A percentile compares a stretch with the other conserved stretches of the same genome.
Evolutionary conservation across 2,113 vertebrate species (phyloP).

Genomic region (Lampris incognitus): DNA sequence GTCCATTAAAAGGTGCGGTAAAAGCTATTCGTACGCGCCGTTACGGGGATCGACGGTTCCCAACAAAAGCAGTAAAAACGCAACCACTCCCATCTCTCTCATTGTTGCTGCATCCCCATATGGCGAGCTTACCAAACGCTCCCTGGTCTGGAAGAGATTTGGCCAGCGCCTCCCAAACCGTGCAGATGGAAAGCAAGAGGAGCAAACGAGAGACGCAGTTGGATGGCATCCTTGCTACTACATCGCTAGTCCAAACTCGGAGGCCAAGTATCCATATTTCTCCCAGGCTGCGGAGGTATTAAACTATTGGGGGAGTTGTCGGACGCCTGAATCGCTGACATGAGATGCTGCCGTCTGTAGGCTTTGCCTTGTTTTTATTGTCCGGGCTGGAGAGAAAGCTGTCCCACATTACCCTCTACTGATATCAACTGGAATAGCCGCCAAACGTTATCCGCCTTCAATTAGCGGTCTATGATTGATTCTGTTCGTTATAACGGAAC

Average conservation of each 20-base stretch:
- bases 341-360: constrained; percentile 61
- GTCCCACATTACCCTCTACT: constrained; percentile 38
- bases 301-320: constrained; percentile 29
- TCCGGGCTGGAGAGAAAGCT: constrained; percentile 28
- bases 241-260: constrained; percentile 67
- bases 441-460: neutral
- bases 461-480: no score
- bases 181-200: constrained; percentile 58
- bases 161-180: constrained; percentile 64
- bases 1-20: no score
- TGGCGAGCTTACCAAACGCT: constrained; percentile 72
- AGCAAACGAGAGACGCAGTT: constrained; percentile 64
- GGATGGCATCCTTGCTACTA: constrained; percentile 73
- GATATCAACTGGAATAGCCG: constrained; percentile 3
- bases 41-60: constrained; percentile 8
- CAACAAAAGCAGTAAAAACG: constrained; percentile 62
- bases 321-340: constrained; percentile 23
- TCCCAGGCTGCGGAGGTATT: neutral
- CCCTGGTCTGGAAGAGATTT: constrained; percentile 75
- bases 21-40: neutral
- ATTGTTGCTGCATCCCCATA: constrained; percentile 65
- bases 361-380: constrained; percentile 69
- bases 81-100: constrained; percentile 75
- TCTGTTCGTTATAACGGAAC: no score
- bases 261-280: constrained; percentile 52